phyloP scores from a whole-genome alignment of 2,888 invertebrate species.

The Andrena haemorrhoa region DNA sequence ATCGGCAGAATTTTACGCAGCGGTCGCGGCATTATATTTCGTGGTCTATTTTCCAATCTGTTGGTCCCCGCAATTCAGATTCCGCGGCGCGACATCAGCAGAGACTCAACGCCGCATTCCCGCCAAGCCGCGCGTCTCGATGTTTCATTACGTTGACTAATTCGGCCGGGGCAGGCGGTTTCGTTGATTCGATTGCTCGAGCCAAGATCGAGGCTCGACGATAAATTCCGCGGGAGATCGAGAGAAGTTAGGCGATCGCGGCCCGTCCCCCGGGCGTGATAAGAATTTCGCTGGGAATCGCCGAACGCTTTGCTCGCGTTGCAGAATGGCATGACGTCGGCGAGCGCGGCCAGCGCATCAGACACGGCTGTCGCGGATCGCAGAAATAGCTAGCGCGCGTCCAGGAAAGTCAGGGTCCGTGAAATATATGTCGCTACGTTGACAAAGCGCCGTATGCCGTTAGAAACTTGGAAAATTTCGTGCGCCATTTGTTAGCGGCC shows the following conservation, averaged over 20 bases:
- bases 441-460: constrained; percentile 64
- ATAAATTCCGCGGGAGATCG: constrained; percentile 40
- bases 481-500: constrained; percentile 31
- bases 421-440: constrained; percentile 67
- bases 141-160: constrained; percentile 62
- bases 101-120: constrained; percentile 42
- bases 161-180: constrained; percentile 21
- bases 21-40: not conserved
- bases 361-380: constrained; percentile 65
- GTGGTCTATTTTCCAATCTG: not conserved
- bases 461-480: constrained; percentile 55
- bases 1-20: too few relatives aligned
- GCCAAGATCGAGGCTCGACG: constrained; percentile 51
- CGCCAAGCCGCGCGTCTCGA: constrained; percentile 18
- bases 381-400: constrained; percentile 70
- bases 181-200: constrained; percentile 49
- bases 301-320: constrained; percentile 56
- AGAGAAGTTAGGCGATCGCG: constrained; percentile 11
- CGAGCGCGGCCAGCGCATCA: constrained; percentile 44
- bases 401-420: constrained; percentile 56
- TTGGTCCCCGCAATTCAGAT: not conserved
- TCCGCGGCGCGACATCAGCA: constrained; percentile 16
- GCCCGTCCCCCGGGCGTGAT: constrained; percentile 5
- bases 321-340: constrained; percentile 56
- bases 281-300: constrained; percentile 51